These are phyloP conservation scores for Thinocorus orbignyianus DNA, from an alignment of 2,113 vertebrate genomes.

Conservation along the genomic window DNA sequence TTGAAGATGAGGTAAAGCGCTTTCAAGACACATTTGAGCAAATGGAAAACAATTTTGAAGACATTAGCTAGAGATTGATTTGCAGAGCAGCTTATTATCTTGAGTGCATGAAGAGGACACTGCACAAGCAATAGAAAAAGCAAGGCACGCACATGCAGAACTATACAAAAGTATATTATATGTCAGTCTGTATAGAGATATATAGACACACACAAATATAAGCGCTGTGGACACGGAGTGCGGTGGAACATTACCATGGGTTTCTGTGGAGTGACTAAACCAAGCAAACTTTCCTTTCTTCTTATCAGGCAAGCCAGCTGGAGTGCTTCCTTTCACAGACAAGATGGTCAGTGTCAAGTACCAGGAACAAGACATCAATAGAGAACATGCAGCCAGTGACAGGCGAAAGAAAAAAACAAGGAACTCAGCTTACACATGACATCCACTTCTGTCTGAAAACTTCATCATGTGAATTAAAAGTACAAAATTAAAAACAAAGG, in stretches of 20 bases:
- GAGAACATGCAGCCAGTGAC: conserved; percentile 76
- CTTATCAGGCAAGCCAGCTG: conserved; percentile 78
- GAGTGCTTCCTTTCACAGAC: conserved; percentile 80
- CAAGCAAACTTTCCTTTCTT: conserved; percentile 85
- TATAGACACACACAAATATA: not conserved
- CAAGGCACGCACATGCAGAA: not conserved
- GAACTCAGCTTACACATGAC: conserved; percentile 69
- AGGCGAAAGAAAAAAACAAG: conserved; percentile 75
- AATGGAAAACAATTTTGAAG: not conserved
- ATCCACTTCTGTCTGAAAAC: conserved; percentile 54
- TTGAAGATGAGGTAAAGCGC: conserved; percentile 9
- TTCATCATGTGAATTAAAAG: conserved; percentile 47
- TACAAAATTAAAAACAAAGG: conserved; percentile 23
- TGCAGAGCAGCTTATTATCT: not conserved
- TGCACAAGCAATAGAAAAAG: not conserved
- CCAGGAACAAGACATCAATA: conserved; percentile 78
- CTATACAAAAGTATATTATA: not conserved
- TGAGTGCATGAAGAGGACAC: not conserved
- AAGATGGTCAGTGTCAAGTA: conserved; percentile 77
- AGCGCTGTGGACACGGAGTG: conserved; percentile 20
- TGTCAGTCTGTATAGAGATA: not conserved
- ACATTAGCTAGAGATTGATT: not conserved
- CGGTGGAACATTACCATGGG: conserved; percentile 78
- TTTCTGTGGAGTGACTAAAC: conserved; percentile 85
- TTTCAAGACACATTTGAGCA: conserved; percentile 13